Base-by-base conservation (phyloP, 2,888 invertebrate genomes). In the Gnatocerus cornutus region DNA sequence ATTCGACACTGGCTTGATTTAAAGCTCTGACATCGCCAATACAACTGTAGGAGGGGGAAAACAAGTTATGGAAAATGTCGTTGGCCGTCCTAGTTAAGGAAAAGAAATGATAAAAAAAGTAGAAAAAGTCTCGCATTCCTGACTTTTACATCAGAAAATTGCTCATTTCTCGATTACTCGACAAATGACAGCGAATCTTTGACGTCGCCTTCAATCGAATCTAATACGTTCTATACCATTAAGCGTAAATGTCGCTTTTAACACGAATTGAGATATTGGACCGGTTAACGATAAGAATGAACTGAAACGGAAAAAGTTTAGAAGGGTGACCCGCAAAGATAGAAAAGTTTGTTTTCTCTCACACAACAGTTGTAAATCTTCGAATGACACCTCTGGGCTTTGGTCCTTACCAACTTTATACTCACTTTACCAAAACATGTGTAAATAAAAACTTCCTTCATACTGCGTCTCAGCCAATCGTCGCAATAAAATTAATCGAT, bases 1-100 rank as follows among this genome's bases (percentile, higher is more conserved):
- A 75, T 79, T 81, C 79, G 80, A 81, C 78, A 76, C 74, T 75
- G 76, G 72, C 79, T 78, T 79, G 79, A 81, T 81, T 79, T 79
- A 81, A 74, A 68, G 73, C 73, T 41, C 12, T 16, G 16, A 14
- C 41, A 10, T 16, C 41, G 56, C 16, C 56, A 30, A 21, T 9
- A 55, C 21, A 55, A n/a, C 16, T 21, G 9, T 12, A 10, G 41
- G n/a, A 41, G 41, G 41, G 41, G 12, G 33, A 33, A 33, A 33
- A 33, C 27, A 27, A 48, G 7, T 33, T 33, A n/a, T 33, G 33
- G n/a, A 33, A 33, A 33, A 33, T 6, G n/a, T 33, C 9, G 7
- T 6, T 33, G 7, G 33, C 2, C 33, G 21, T 21, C 21, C 21
- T 21, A 21, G 1, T 21, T 21, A 21, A 21, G n/a, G 7, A 33